Conservation (phyloP, 2,797 vertebrate species). For the Macropus fuliginosus region DNA sequence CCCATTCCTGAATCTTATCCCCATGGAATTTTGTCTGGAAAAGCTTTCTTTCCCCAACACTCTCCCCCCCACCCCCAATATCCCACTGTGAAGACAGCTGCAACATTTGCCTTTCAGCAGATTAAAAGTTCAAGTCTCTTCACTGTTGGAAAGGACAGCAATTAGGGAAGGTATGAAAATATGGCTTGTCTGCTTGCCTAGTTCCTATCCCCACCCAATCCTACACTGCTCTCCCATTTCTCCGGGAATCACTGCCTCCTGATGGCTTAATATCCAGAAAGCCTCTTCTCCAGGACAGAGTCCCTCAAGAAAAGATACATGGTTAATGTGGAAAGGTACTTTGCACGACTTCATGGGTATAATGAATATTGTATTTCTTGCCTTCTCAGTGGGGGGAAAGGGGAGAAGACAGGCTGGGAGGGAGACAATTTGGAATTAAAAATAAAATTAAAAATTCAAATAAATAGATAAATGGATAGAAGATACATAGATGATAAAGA, state of each 20-base stretch:
- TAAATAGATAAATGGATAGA: neutral
- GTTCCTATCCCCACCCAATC: neutral
- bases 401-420: neutral
- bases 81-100: constrained; percentile 72
- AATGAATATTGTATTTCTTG: neutral
- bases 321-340: neutral
- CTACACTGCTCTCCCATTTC: neutral
- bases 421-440: neutral
- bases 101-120: constrained; percentile 65
- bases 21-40: constrained; percentile 57
- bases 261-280: neutral
- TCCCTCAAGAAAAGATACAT: constrained; percentile 14
- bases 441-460: neutral
- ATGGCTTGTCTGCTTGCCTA: neutral
- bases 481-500: neutral
- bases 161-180: constrained; percentile 16
- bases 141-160: constrained; percentile 46
- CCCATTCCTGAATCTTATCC: constrained; percentile 23
- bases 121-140: constrained; percentile 73
- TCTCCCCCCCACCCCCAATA: constrained; percentile 28
- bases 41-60: constrained; percentile 42
- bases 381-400: neutral
- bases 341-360: neutral
- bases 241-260: neutral
- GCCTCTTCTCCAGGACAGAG: constrained; percentile 7